These are phyloP conservation scores for Drosophila lacicola DNA, from an alignment of 2,888 invertebrate genomes.

Conservation along the genomic window DNA sequence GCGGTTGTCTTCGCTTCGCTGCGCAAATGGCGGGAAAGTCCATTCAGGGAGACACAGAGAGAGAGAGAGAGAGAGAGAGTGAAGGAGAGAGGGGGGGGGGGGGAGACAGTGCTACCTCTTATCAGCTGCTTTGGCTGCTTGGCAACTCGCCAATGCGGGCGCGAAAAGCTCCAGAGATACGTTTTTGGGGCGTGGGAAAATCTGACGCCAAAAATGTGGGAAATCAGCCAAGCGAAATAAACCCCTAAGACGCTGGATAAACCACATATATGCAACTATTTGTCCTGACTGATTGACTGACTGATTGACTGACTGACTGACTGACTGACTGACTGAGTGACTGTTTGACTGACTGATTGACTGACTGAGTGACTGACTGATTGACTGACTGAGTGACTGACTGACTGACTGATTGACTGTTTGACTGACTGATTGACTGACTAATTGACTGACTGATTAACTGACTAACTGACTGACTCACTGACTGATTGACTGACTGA, in stretches of 20 bases:
- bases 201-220: conserved; percentile 39
- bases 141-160: conserved; percentile 54
- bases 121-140: conserved; percentile 35
- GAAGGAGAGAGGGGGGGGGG: not conserved
- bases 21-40: conserved; percentile 76
- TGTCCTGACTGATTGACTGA: too few relatives aligned
- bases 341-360: too few relatives aligned
- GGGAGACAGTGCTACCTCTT: conserved; percentile 12
- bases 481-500: too few relatives aligned
- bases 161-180: conserved; percentile 64
- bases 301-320: too few relatives aligned
- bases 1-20: conserved; percentile 71
- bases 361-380: too few relatives aligned
- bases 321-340: too few relatives aligned
- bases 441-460: too few relatives aligned
- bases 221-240: conserved; percentile 18
- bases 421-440: too few relatives aligned
- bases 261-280: not conserved
- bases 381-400: too few relatives aligned
- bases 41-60: conserved; percentile 9
- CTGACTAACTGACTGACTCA: too few relatives aligned
- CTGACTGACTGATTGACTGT: too few relatives aligned
- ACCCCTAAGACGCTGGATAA: not conserved
- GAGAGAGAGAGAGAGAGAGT: not conserved
- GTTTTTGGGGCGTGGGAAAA: conserved; percentile 52